A percentile compares a stretch with the other conserved stretches of the same genome.
phyloP scores from a whole-genome alignment of 2,888 invertebrate species.

The Incurvaria masculella region DNA sequence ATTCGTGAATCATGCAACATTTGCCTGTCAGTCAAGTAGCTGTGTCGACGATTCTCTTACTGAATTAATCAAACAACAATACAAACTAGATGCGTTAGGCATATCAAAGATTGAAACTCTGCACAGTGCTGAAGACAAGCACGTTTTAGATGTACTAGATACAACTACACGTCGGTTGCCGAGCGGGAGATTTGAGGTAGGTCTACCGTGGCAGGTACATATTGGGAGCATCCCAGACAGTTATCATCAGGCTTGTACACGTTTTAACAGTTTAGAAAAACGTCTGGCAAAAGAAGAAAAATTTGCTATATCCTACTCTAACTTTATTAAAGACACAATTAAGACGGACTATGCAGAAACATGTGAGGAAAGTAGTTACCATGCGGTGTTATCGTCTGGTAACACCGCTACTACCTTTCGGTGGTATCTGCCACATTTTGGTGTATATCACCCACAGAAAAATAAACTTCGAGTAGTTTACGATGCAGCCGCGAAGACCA shows the following conservation, averaged over 20 bases:
- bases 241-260: conserved; percentile 6
- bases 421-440: conserved; percentile 19
- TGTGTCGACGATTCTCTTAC: no score
- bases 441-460: conserved; percentile 16
- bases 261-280: conserved; percentile 10
- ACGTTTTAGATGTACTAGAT: background rate
- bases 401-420: background rate
- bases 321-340: conserved; percentile 9
- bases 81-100: no score
- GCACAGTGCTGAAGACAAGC: background rate
- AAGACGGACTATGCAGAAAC: conserved; percentile 8
- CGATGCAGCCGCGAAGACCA: conserved; percentile 17
- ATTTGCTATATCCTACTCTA: conserved; percentile 9
- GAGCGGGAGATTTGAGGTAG: conserved; percentile 6
- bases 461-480: conserved; percentile 19
- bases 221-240: conserved; percentile 6
- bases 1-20: no score
- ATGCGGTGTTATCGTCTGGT: no score
- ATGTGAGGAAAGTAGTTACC: background rate
- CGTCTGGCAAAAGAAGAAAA: conserved; percentile 11
- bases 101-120: background rate
- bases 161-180: background rate
- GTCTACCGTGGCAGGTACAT: conserved; percentile 12
- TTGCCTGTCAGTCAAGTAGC: no score
- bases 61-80: background rate